Evolutionary conservation across 2,797 vertebrate species (phyloP).

Genomic region (Gymnoscopelus microlampas): DNA sequence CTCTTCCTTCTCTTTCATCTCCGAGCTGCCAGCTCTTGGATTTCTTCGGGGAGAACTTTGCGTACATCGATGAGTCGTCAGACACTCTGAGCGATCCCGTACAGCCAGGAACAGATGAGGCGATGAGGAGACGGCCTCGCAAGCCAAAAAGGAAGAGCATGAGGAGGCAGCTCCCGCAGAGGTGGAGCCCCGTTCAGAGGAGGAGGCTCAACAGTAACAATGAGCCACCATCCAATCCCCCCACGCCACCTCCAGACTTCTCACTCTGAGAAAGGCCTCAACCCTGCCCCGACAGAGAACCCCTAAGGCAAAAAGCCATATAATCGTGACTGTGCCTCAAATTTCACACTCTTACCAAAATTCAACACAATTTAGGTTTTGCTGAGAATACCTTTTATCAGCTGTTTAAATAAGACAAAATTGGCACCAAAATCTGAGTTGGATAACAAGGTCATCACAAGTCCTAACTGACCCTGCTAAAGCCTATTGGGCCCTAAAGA

Average conservation of each 20-base stretch:
- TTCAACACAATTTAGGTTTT: no score
- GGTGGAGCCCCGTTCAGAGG: conserved; percentile 50
- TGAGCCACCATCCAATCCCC: conserved; percentile 77
- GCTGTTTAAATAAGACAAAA: no score
- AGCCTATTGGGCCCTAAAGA: no score
- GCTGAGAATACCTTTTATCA: no score
- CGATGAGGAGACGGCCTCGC: conserved; percentile 55
- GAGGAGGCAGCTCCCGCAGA: conserved; percentile 62
- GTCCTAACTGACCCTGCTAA: no score
- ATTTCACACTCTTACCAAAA: no score
- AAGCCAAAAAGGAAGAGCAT: conserved; percentile 79
- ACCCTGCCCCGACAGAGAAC: background rate
- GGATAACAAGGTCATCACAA: no score
- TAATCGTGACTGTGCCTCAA: no score
- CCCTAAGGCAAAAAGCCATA: no score
- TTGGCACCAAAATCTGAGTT: no score
- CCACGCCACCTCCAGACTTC: conserved; percentile 75
- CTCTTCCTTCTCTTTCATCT: conserved; percentile 30
- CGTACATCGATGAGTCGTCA: conserved; percentile 93
- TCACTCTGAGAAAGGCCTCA: conserved; percentile 35
- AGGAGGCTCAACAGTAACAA: conserved; percentile 64
- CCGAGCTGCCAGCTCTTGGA: conserved; percentile 80
- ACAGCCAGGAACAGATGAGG: conserved; percentile 47
- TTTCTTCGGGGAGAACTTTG: conserved; percentile 90
- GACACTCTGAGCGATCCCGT: conserved; percentile 85